These are phyloP conservation scores for Glaucidium brasilianum DNA, from an alignment of 2,113 vertebrate species.

Conservation along the genomic window DNA sequence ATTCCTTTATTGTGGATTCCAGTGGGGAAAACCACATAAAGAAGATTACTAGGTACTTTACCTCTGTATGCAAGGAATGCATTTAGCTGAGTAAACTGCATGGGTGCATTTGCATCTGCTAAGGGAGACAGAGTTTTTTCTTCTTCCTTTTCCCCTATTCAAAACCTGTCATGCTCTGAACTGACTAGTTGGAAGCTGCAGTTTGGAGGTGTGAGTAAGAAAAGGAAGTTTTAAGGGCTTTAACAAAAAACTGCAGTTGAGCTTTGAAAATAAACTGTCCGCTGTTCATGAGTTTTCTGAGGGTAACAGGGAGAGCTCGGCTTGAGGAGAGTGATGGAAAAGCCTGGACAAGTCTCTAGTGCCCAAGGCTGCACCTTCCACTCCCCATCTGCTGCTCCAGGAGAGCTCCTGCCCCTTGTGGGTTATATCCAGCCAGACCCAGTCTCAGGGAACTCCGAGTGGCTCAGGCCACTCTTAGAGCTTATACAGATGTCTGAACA, in stretches of 20 bases:
- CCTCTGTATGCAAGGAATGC: too few relatives aligned
- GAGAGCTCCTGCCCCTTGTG: neutral
- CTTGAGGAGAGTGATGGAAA: neutral
- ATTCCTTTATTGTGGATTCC: neutral
- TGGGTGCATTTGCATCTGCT: neutral
- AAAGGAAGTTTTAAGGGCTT: neutral
- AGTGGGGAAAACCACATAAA: neutral
- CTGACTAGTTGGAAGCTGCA: neutral
- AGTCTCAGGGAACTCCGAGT: accelerated
- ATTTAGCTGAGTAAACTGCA: neutral
- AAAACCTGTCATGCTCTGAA: neutral
- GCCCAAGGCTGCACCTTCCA: neutral
- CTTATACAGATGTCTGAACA: neutral
- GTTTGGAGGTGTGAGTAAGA: neutral
- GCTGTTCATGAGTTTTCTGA: neutral
- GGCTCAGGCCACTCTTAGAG: neutral
- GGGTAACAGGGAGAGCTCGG: neutral
- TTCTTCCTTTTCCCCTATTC: neutral
- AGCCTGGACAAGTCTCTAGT: neutral
- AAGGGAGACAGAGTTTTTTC: neutral
- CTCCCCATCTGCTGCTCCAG: neutral
- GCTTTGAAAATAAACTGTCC: neutral
- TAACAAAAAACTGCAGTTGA: neutral
- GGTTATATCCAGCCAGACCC: neutral
- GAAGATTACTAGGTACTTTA: neutral